Evolutionary conservation across 92 coral and sea anemone species (phyloP).

Genomic region (Scolanthus callimorphus): DNA sequence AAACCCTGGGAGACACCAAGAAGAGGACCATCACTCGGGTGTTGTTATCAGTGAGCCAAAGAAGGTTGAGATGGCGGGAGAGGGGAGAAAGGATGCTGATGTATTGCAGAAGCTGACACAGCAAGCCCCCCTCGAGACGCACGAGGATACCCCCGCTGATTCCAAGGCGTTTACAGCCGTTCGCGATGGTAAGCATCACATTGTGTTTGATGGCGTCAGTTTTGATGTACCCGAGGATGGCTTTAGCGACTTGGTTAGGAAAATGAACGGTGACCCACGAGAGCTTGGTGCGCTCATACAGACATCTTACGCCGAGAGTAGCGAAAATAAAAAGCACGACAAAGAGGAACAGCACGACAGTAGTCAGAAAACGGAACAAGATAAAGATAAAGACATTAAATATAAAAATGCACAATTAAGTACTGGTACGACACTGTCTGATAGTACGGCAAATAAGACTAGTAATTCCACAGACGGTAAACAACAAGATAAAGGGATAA

Average conservation of each 20-base stretch:
- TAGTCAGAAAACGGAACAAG: not conserved
- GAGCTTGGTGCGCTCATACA: slow-evolving; percentile 14
- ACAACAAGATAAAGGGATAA: slow-evolving; percentile 12
- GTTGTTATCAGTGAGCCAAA: slow-evolving; percentile 20
- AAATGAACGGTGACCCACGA: slow-evolving; percentile 30
- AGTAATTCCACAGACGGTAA: slow-evolving; percentile 1
- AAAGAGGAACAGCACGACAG: slow-evolving; percentile 7
- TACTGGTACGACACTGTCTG: not conserved
- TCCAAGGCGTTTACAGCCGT: not conserved
- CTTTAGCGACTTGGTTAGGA: slow-evolving; percentile 31
- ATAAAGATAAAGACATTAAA: not conserved
- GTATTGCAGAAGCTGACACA: not conserved
- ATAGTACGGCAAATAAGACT: not conserved
- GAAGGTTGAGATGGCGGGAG: slow-evolving; percentile 4
- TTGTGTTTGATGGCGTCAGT: slow-evolving; percentile 57
- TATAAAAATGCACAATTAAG: not conserved
- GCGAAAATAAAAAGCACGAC: not conserved
- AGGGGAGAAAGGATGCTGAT: not conserved
- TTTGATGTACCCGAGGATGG: slow-evolving; percentile 57
- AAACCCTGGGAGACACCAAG: slow-evolving; percentile 1
- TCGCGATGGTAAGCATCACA: slow-evolving; percentile 38
- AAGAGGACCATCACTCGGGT: not conserved
- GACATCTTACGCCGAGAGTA: not conserved
- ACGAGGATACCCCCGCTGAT: not conserved
- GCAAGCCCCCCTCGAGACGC: not conserved